Conservation (phyloP, 2,113 vertebrate species). For the Pyrgilauda ruficollis region DNA sequence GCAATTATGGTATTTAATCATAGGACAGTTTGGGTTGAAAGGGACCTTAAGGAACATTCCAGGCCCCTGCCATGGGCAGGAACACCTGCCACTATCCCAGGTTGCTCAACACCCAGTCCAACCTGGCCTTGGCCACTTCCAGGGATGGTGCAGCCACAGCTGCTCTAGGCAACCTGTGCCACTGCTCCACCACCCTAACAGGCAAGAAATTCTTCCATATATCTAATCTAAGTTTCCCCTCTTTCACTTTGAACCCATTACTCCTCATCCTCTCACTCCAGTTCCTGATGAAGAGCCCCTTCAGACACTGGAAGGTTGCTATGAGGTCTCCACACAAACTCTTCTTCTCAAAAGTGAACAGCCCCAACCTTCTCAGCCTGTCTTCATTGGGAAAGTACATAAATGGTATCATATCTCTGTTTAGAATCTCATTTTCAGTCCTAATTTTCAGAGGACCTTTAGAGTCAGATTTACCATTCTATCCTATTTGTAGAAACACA, state of each 20-base stretch:
- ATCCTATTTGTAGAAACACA: not conserved
- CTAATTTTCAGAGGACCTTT: not conserved
- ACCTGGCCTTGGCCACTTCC: fast-evolving
- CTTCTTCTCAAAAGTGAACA: not conserved
- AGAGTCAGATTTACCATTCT: not conserved
- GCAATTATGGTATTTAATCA: not conserved
- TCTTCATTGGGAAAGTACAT: not conserved
- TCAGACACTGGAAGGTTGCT: not conserved
- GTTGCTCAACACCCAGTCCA: not conserved
- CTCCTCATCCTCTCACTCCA: not conserved
- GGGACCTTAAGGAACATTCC: not conserved
- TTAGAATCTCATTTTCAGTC: not conserved
- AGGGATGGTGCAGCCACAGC: not conserved
- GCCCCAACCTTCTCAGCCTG: not conserved
- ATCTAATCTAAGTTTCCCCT: not conserved
- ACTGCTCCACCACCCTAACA: fast-evolving
- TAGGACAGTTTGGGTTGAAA: not conserved
- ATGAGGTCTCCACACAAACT: not conserved
- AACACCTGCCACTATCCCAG: not conserved
- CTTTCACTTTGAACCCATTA: not conserved
- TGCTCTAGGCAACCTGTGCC: not conserved
- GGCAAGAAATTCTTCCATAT: not conserved
- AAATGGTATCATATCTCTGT: not conserved
- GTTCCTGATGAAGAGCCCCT: not conserved
- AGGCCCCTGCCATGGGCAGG: fast-evolving